Evolutionary conservation across 2,888 invertebrate species (phyloP).

Genomic region (Erebia epiphron): DNA sequence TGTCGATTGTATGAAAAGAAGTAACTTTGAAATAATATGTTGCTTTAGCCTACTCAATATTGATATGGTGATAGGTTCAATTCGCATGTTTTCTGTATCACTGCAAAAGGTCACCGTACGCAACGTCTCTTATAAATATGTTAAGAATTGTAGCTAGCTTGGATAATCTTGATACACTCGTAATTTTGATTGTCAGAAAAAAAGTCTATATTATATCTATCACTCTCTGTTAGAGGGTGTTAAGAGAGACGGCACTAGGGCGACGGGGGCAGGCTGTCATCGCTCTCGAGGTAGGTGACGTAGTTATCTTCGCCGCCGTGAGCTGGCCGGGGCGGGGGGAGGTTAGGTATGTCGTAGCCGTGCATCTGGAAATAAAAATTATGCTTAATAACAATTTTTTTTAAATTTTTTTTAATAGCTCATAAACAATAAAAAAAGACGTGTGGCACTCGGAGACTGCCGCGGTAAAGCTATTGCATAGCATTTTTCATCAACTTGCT

Average conservation of each 20-base stretch:
- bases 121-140: constrained; percentile 10
- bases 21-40: no score
- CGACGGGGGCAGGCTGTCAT: constrained; percentile 89
- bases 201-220: constrained; percentile 28
- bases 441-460: no score
- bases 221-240: constrained; percentile 44
- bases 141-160: constrained; percentile 28
- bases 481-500: no score
- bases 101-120: background rate
- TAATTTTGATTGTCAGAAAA: constrained; percentile 21
- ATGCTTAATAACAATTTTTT: no score
- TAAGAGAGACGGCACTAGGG: constrained; percentile 84
- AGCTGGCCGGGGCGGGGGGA: constrained; percentile 84
- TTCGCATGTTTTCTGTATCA: background rate
- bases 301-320: constrained; percentile 91
- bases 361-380: constrained; percentile 88
- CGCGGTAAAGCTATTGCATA: no score
- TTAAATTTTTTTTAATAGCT: no score
- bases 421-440: no score
- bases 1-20: no score
- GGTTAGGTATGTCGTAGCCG: constrained; percentile 90
- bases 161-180: constrained; percentile 21
- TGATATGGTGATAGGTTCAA: no score
- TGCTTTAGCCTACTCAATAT: no score
- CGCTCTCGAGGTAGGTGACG: constrained; percentile 96